Evolutionary conservation across 2,888 invertebrate species (phyloP), one percentile per base, ranked within the genome.

Genomic region (Agrotis segetum): DNA sequence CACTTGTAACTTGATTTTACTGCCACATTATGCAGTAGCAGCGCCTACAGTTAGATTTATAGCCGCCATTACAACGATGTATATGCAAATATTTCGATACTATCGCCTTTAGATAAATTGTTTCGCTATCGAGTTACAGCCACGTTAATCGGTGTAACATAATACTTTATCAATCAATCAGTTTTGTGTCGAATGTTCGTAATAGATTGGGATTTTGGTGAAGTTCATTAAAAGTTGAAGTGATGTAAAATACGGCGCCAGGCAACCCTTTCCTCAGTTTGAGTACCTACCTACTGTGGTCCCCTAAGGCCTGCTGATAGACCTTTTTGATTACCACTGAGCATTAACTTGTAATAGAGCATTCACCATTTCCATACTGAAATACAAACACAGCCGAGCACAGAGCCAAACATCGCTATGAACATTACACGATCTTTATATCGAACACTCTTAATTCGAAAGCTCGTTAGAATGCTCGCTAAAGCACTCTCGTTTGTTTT

Each of bases 101-200:
- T 76, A 82, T 79, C 82, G 50, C 50, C 17, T 74, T 60, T 11
- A 65, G 76, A 76, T 83, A 79, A 79, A 72, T 73, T 72, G 78
- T 71, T 72, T 29, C 14, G 1, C 56, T 81, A 83, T 83, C 66
- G 40, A 72, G 67, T 83, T 83, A 73, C 81, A 24, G 67, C 34
- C 50, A 59, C 49, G 59, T 47, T 70, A 71, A 76, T 70, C 63
- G 70, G 70, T 59, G 78, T 61, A 77, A 81, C 61, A 67, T 21
- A 76, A 79, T 72, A 72, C 67, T 21, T 13, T n/a, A 74, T 73
- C 68, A 64, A 81, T 81, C 77, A 81, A 73, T 71, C 68, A 62
- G 46, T 60, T 63, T 71, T 34, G 40, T 50, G 72, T 74, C 46
- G 63, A 68, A 75, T 47, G n/a, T 63, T 59, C 0, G 29, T 49